These are phyloP conservation scores for Acleris emargana DNA, from an alignment of 2,888 invertebrate genomes.

Conservation along the genomic window DNA sequence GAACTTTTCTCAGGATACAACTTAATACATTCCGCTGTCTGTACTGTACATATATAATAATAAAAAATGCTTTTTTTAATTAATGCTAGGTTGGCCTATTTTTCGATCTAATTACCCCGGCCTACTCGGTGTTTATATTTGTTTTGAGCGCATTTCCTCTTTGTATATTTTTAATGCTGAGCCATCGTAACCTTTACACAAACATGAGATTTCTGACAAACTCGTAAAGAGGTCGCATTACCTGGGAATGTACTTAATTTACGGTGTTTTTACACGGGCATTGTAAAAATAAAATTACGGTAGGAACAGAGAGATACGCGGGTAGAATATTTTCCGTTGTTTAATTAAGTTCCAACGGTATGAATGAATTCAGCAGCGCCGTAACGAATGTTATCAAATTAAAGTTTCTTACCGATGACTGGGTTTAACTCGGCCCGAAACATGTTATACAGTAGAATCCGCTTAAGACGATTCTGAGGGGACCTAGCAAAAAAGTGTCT, in stretches of 20 bases:
- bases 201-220: constrained; percentile 9
- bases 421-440: not conserved
- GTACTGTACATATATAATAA: too few species aligned
- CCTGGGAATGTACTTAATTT: constrained; percentile 9
- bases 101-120: too few species aligned
- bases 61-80: too few species aligned
- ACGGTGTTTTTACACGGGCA: constrained; percentile 11
- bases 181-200: not conserved
- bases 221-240: constrained; percentile 10
- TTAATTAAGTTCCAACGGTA: constrained; percentile 28
- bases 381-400: constrained; percentile 25
- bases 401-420: constrained; percentile 22
- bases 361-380: constrained; percentile 28
- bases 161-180: not conserved
- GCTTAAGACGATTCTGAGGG: too few species aligned
- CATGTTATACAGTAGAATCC: too few species aligned
- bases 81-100: too few species aligned
- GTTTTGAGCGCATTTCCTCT: too few species aligned
- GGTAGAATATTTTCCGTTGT: constrained; percentile 24
- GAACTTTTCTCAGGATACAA: too few species aligned
- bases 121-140: too few species aligned
- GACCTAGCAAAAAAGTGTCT: too few species aligned
- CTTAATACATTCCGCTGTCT: too few species aligned
- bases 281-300: constrained; percentile 24
- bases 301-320: constrained; percentile 12